Evolutionary conservation across 1,140 invertebrate genomes (phyloP).

Genomic region (Andricus grossulariae): DNA sequence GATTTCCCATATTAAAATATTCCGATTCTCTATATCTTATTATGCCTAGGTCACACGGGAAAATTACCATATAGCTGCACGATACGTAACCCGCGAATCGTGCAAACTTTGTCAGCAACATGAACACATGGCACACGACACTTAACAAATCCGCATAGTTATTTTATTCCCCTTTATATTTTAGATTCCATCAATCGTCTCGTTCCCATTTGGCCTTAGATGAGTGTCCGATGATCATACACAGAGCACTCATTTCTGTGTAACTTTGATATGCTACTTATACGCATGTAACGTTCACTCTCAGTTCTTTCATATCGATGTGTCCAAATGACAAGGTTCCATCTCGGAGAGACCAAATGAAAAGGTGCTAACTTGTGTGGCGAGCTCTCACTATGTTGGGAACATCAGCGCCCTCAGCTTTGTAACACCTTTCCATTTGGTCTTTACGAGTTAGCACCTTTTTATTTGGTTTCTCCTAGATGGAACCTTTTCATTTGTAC

Average conservation of each 20-base stretch:
- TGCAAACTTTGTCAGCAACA: slow-evolving; percentile 53
- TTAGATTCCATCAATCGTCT: not conserved
- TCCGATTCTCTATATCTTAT: slow-evolving; percentile 63
- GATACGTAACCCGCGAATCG: slow-evolving; percentile 56
- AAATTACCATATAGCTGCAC: slow-evolving; percentile 49
- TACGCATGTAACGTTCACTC: slow-evolving; percentile 39
- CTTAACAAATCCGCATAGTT: slow-evolving; percentile 38
- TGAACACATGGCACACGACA: slow-evolving; percentile 66
- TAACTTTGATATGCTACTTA: slow-evolving; percentile 62
- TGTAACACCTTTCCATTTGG: too few species aligned
- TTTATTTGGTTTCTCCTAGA: too few species aligned
- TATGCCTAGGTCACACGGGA: slow-evolving; percentile 62
- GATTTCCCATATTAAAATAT: slow-evolving; percentile 71
- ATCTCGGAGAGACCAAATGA: too few species aligned
- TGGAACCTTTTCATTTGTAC: too few species aligned
- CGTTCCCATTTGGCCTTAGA: slow-evolving; percentile 18
- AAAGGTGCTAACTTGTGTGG: too few species aligned
- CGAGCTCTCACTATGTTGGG: too few species aligned
- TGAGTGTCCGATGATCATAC: slow-evolving; percentile 9
- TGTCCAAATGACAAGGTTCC: too few species aligned
- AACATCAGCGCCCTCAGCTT: too few species aligned
- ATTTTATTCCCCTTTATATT: slow-evolving; percentile 17
- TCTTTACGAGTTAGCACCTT: too few species aligned
- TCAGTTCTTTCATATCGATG: not conserved
- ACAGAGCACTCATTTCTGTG: slow-evolving; percentile 29